Evolutionary conservation across 2,888 invertebrate species (phyloP), one percentile per base, ranked within the genome.

Genomic region (Teleogryllus oceanicus): DNA sequence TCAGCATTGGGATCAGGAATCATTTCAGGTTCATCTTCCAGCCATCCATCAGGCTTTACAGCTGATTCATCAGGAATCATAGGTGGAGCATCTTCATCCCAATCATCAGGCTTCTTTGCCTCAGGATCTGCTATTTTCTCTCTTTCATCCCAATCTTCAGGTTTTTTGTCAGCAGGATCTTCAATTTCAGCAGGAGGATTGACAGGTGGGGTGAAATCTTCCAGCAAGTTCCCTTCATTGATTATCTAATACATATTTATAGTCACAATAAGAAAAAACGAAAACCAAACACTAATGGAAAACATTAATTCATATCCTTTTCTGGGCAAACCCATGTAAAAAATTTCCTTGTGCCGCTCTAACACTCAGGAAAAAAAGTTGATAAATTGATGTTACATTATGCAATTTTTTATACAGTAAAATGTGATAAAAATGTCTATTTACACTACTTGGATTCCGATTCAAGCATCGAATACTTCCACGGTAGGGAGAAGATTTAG

Each of bases 91-190:
- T 92, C 92, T 86, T 99, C 99, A 87, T 98, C 96, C 98, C 99
- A 99, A 86, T 99, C 98, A 0, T 93, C 95, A 0, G 99, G 99
- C 86, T 99, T 99, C 0, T 89, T 89, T 0, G 98, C 95, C 78
- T 92, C 91, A 1, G 95, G 94, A 87, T 98, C 97, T 0, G 95
- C 92, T 83, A 98, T 96, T 91, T 93, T 94, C 86, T 94, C 94
- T 84, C 96, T 91, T 85, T 99, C 99, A 87, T 99, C 99, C 99
- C 99, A 99, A 85, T 97, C 94, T 0, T 91, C 92, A 0, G 99
- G 99, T 86, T 91, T 92, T 80, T 85, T 86, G 84, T 92, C 98
- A 74, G 91, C 88, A 0, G 96, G 96, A 88, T 99, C 99, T 85
- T 96, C 96, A 84, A 99, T 95, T 88, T 98, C 96, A 83, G 93